Evolutionary conservation across 2,797 vertebrate genomes (phyloP), one percentile per base, ranked within the genome.

Genomic region (Bovichtus diacanthus): DNA sequence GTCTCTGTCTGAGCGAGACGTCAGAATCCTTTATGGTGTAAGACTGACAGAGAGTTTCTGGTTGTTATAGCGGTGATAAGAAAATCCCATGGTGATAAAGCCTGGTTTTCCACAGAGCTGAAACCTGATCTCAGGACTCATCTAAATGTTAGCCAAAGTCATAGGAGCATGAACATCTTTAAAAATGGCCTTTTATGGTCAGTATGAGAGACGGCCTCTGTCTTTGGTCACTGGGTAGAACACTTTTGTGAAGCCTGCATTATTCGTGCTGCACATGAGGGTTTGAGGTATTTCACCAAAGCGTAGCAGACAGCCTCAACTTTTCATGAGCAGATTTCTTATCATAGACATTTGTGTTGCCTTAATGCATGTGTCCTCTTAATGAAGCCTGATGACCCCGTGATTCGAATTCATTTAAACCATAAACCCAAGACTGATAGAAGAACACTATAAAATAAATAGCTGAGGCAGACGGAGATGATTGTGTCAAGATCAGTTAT

Each of bases 111-210:
- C 65, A 53, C 27, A 21, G 79, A 60, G 46, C 55, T 76, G 71
- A 84, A 86, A 86, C 34, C 41, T 85, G 83, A 88, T 80, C 87
- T 70, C 79, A 75, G 62, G 70, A 50, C 51, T 62, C 49, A 46
- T 38, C n/a, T 10, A 81, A 82, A 88, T 85, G 79, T 90, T 85
- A 44, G 41, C 72, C 55, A 72, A 74, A 90, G 76, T 87, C 72
- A 56, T 9, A 78, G 70, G 63, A 82, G 63, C 76, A 31, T 41
- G 51, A 61, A 76, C 60, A 56, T 84, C 78, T 83, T 82, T 83
- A 74, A 85, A 88, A 87, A 82, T 70, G 75, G 59, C 92, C 93
- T 89, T 94, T 92, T 94, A 94, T 94, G 93, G 92, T 89, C 88
- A 74, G 55, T 15, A 10, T 50, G 78, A 70, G 80, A 84, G 76